Percentiles rank a stretch among this genome's conserved stretches.
These are phyloP conservation scores for Gavia stellata DNA, from an alignment of 2,113 vertebrate species.

Conservation along the genomic window DNA sequence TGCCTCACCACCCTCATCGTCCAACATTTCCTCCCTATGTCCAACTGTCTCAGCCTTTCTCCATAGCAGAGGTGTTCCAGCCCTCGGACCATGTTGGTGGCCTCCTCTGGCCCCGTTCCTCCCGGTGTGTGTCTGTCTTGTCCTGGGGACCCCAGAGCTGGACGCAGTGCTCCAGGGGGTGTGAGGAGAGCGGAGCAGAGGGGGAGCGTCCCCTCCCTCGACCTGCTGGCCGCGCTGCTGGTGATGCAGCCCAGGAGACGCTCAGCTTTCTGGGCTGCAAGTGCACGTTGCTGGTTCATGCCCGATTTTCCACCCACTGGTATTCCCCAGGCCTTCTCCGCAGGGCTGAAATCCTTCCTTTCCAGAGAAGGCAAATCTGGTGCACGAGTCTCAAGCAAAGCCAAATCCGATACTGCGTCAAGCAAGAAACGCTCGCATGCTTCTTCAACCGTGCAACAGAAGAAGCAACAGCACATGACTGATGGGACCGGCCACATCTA, in stretches of 20 bases:
- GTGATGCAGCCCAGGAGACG: neutral
- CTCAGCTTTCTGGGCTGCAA: neutral
- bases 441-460: neutral
- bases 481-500: too few relatives aligned
- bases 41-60: neutral
- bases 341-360: neutral
- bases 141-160: neutral
- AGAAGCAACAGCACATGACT: neutral
- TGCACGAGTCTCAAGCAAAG: neutral
- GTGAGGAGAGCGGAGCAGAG: neutral
- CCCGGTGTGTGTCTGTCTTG: neutral
- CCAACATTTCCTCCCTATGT: too few relatives aligned
- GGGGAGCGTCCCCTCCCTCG: neutral
- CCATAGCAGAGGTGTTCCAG: neutral
- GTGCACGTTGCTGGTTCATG: accelerated
- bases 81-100: neutral
- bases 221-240: neutral
- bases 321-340: neutral
- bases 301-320: neutral
- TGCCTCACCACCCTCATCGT: neutral
- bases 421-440: accelerated
- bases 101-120: neutral
- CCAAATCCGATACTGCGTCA: neutral
- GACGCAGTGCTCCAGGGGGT: accelerated
- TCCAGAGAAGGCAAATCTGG: neutral